These are phyloP conservation scores for Elachura formosa DNA, from an alignment of 2,113 vertebrate species.

Conservation along the genomic window DNA sequence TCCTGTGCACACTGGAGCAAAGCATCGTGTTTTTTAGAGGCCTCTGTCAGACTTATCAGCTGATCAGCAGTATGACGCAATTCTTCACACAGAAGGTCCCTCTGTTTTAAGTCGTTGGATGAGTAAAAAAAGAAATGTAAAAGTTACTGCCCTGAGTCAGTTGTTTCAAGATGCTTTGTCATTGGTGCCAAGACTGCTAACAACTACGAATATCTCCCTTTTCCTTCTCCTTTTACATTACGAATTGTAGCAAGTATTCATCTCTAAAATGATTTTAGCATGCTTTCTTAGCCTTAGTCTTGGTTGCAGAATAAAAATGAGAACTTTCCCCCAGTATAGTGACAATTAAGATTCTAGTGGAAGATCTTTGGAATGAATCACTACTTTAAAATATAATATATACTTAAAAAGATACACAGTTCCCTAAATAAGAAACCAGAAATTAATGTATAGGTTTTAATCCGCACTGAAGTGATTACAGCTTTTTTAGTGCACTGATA, in stretches of 20 bases:
- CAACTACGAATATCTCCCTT: neutral
- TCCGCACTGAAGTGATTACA: neutral
- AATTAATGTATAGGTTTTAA: neutral
- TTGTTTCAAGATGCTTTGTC: neutral
- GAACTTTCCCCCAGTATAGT: neutral
- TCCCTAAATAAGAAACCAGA: neutral
- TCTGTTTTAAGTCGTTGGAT: constrained; percentile 60
- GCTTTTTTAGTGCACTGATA: neutral
- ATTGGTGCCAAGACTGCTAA: neutral
- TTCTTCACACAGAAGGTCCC: constrained; percentile 89
- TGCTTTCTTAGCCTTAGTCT: neutral
- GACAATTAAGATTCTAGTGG: neutral
- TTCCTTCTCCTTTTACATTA: neutral
- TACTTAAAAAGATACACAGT: neutral
- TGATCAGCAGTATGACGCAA: constrained; percentile 83
- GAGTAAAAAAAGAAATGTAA: neutral
- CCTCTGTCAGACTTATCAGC: constrained; percentile 83
- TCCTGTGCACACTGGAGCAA: constrained; percentile 80
- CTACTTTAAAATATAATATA: neutral
- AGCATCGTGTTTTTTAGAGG: constrained; percentile 79
- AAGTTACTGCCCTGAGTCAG: neutral
- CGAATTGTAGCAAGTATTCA: neutral
- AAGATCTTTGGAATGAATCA: neutral
- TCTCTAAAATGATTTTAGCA: neutral
- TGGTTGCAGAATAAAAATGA: neutral